Percentiles rank a stretch among this genome's conserved stretches.
Evolutionary conservation across 2,797 vertebrate genomes (phyloP).

Genomic region (Pseudotriccus pelzelni): DNA sequence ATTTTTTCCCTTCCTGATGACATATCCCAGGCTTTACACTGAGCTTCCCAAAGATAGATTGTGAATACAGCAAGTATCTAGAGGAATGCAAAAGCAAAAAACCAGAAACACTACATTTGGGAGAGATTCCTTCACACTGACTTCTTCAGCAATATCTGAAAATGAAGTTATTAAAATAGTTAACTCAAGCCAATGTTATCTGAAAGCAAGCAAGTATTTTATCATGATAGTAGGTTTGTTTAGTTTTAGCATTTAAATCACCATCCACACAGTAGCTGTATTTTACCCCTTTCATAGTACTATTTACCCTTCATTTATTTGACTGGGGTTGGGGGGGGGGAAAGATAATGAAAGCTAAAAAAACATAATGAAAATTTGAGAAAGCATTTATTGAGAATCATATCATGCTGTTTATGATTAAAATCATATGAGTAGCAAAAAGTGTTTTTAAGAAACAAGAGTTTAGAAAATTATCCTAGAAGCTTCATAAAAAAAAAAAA

Average conservation of each 20-base stretch:
- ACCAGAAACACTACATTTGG: not conserved
- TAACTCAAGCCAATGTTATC: not conserved
- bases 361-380: not conserved
- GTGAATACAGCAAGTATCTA: constrained; percentile 16
- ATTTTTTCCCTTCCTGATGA: constrained; percentile 59
- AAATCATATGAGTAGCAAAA: not conserved
- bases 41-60: constrained; percentile 39
- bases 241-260: not conserved
- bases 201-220: constrained; percentile 4
- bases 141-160: constrained; percentile 27
- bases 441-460: not conserved
- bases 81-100: constrained; percentile 44
- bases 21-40: constrained; percentile 53
- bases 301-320: not conserved
- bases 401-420: not conserved
- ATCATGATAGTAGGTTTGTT: not conserved
- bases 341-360: not conserved
- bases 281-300: not conserved
- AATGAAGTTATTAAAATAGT: constrained; percentile 7
- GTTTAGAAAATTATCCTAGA: not conserved
- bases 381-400: not conserved
- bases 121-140: not conserved
- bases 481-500: not conserved
- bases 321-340: not conserved
- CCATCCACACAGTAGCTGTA: not conserved